phyloP scores from a whole-genome alignment of 1,140 invertebrate genomes.

The Chymomyza costata region DNA sequence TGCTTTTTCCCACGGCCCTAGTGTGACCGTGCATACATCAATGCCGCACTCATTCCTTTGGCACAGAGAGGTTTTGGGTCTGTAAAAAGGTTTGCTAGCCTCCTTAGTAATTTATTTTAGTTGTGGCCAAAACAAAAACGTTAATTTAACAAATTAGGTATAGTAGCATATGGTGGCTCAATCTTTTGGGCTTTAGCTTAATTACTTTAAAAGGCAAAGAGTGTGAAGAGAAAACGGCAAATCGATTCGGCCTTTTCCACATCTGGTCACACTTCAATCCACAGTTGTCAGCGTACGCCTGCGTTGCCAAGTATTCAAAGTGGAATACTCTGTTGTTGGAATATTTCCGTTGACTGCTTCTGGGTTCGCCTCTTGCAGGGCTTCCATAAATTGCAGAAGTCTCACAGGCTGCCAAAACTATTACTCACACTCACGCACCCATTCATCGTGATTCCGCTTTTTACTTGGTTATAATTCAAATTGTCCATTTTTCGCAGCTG shows the following conservation, averaged over 20 bases:
- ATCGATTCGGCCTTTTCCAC: too few species aligned
- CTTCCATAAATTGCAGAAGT: conserved; percentile 61
- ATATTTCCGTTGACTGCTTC: conserved; percentile 46
- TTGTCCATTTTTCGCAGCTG: conserved; percentile 71
- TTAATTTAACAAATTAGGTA: conserved; percentile 64
- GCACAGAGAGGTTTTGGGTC: too few species aligned
- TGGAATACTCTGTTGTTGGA: conserved; percentile 43
- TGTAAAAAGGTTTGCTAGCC: too few species aligned
- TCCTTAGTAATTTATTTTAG: conserved; percentile 57
- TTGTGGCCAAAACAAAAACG: conserved; percentile 58
- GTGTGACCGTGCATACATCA: too few species aligned
- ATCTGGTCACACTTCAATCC: conserved; percentile 52
- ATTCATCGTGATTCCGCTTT: conserved; percentile 8
- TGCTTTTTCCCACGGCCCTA: conserved; percentile 44
- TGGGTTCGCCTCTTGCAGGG: too few species aligned
- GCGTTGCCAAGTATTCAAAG: conserved; percentile 48
- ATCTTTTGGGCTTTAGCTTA: conserved; percentile 36
- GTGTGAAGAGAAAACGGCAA: conserved; percentile 44
- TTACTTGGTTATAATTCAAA: conserved; percentile 56
- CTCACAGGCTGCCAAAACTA: conserved; percentile 63
- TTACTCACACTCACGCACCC: conserved; percentile 56
- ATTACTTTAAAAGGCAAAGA: conserved; percentile 64
- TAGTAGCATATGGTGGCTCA: conserved; percentile 59
- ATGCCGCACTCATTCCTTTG: too few species aligned
- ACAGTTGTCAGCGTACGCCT: conserved; percentile 54